Evolutionary conservation across 2,113 vertebrate species (phyloP).

Genomic region (Percopsis transmontana): DNA sequence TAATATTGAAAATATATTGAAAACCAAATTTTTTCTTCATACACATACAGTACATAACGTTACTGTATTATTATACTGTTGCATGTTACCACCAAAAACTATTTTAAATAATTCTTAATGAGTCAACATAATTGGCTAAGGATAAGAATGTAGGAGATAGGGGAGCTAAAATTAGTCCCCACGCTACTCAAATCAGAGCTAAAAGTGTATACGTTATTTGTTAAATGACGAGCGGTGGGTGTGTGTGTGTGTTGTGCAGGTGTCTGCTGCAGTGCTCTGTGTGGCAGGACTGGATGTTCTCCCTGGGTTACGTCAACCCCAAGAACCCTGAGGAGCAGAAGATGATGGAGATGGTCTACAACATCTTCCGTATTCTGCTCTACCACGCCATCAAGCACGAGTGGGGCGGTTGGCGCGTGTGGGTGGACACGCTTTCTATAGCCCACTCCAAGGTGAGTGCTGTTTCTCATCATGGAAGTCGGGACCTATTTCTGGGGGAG

Average conservation of each 20-base stretch:
- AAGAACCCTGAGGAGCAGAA: slow-evolving; percentile 97
- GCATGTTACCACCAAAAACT: not conserved
- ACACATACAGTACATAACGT: not conserved
- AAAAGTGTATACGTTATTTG: not conserved
- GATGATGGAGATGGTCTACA: slow-evolving; percentile 97
- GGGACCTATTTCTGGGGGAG: no score
- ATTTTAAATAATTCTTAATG: not conserved
- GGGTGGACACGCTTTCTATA: slow-evolving; percentile 97
- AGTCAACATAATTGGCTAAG: no score
- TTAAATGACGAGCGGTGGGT: not conserved
- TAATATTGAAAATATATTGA: no score
- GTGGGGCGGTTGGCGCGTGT: slow-evolving; percentile 98
- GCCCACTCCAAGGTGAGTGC: slow-evolving; percentile 97
- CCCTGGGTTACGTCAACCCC: slow-evolving; percentile 95
- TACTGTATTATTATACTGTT: no score
- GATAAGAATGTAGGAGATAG: no score
- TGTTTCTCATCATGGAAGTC: slow-evolving; percentile 23
- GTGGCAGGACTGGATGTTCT: slow-evolving; percentile 99
- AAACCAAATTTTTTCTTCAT: no score
- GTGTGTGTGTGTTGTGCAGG: slow-evolving; percentile 63
- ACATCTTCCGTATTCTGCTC: slow-evolving; percentile 96
- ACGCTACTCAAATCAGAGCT: no score
- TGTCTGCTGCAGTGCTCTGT: slow-evolving; percentile 98
- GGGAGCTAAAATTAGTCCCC: no score
- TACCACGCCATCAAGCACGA: slow-evolving; percentile 99